Conservation (phyloP, 2,113 vertebrate genomes). For the Psephotus haematonotus region DNA sequence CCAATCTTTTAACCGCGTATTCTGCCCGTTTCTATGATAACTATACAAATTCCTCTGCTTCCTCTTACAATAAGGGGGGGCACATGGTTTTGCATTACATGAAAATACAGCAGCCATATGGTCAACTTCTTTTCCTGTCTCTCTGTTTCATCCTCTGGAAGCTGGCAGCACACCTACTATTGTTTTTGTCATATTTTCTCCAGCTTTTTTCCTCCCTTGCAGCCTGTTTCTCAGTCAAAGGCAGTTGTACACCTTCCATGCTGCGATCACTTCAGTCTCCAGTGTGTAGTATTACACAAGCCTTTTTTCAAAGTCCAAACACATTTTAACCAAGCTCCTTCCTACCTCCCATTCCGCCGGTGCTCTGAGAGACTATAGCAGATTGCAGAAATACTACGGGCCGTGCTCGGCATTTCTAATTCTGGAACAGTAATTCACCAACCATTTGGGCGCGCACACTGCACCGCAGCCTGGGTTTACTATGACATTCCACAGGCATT, state of each 20-base stretch:
- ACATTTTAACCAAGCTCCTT: background rate
- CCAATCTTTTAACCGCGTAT: background rate
- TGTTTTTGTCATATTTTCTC: background rate
- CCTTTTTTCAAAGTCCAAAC: background rate
- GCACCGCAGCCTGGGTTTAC: background rate
- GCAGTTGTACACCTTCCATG: background rate
- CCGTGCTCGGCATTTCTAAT: background rate
- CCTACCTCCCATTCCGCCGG: rapidly evolving
- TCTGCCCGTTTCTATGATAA: background rate
- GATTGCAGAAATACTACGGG: background rate
- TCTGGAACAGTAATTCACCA: background rate
- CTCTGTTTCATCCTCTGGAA: background rate
- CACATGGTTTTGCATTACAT: background rate
- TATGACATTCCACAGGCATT: background rate
- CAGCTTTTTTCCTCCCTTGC: rapidly evolving
- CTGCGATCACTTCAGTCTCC: background rate
- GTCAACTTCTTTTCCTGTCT: background rate
- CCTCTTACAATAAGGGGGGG: background rate
- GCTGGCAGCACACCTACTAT: background rate
- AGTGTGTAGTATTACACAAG: background rate
- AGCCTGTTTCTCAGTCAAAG: background rate
- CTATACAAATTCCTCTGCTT: background rate
- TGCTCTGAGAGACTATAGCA: background rate
- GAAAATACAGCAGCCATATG: background rate
- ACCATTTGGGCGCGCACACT: rapidly evolving